Base-by-base conservation (phyloP, 2,797 vertebrate genomes). In the Sphaeramia orbicularis region DNA sequence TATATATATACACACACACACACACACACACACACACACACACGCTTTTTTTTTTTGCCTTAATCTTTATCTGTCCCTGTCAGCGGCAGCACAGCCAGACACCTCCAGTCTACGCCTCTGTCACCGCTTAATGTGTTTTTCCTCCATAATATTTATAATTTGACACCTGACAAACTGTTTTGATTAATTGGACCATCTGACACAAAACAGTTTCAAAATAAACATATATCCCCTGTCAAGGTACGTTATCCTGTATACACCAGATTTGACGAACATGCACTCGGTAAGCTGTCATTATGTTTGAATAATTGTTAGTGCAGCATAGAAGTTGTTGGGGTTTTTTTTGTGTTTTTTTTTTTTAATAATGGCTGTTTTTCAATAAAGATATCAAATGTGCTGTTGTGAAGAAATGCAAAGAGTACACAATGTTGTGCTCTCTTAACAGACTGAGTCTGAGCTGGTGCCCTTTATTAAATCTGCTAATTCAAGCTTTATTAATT, bases 401-500 rank as follows among this genome's bases (percentile, higher is more conserved):
- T 42, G 16, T 71, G 42, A 12, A 59, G 55, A 54, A 41, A 65
- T 56, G 8, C 36, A 44, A 18, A 57, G 3, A 10, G 40, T 18
- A 13, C 47, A 55, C 45, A 30, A 19, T 27, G 49, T 71, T 44
- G 24, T 45, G 43, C 48, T 14, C 49, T 81, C 59, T 69, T 37
- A 48, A 50, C 58, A 41, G 80, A 76, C 51, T 54, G 58, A 15
- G 47, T 75, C 66, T 61, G 43, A 59, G 41, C 67, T 66, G 15
- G 71, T 73, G 55, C 42, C 47, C 32, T 62, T 74, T 75, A 71
- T 80, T 82, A 76, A 61, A 84, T 85, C 58, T 61, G 76, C 64
- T 81, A 80, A 90, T 81, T 86, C 62, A 73, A 78, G 60, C 68
- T 45, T 76, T 80, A 71, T 83, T 85, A 48, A 90, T 83, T 89